These are phyloP conservation scores for Rhizoglyphus robini DNA, from an alignment of 1,140 invertebrate species.

Conservation along the genomic window DNA sequence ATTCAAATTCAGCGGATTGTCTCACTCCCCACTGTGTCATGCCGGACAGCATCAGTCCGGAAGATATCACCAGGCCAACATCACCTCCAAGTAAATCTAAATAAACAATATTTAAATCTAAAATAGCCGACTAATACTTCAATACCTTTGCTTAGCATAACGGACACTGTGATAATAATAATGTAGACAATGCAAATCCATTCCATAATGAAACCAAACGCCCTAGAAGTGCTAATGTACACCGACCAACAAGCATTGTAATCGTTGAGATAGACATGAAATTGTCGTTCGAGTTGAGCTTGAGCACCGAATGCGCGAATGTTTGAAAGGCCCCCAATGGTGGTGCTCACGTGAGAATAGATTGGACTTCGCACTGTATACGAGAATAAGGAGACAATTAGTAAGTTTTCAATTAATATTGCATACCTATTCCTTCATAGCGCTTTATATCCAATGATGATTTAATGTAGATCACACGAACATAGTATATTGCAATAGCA, in stretches of 20 bases:
- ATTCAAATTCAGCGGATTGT: slow-evolving; percentile 62
- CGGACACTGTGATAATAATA: background rate
- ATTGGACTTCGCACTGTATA: slow-evolving; percentile 30
- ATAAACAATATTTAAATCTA: no score
- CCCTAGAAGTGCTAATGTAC: slow-evolving; percentile 4
- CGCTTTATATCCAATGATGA: slow-evolving; percentile 72
- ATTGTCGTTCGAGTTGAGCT: slow-evolving; percentile 50
- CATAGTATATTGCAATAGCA: slow-evolving; percentile 36
- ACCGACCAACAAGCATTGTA: slow-evolving; percentile 15
- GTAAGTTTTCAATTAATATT: slow-evolving; percentile 38
- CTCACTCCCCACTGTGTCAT: slow-evolving; percentile 69
- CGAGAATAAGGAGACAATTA: slow-evolving; percentile 32
- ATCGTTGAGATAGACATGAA: slow-evolving; percentile 32
- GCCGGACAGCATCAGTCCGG: slow-evolving; percentile 55
- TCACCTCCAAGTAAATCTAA: slow-evolving; percentile 38
- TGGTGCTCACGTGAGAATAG: slow-evolving; percentile 39
- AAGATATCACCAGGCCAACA: slow-evolving; percentile 63
- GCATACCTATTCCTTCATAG: slow-evolving; percentile 55
- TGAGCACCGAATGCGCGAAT: slow-evolving; percentile 35
- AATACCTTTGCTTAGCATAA: slow-evolving; percentile 5
- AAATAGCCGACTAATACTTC: slow-evolving; percentile 36
- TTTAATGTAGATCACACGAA: slow-evolving; percentile 56
- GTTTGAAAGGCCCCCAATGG: slow-evolving; percentile 37
- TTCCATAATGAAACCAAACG: slow-evolving; percentile 15
- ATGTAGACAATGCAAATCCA: slow-evolving; percentile 18